Percentiles rank a stretch among this genome's conserved stretches.
These are phyloP conservation scores for Xenopus petersii DNA, from an alignment of 2,797 vertebrate species.

Conservation along the genomic window DNA sequence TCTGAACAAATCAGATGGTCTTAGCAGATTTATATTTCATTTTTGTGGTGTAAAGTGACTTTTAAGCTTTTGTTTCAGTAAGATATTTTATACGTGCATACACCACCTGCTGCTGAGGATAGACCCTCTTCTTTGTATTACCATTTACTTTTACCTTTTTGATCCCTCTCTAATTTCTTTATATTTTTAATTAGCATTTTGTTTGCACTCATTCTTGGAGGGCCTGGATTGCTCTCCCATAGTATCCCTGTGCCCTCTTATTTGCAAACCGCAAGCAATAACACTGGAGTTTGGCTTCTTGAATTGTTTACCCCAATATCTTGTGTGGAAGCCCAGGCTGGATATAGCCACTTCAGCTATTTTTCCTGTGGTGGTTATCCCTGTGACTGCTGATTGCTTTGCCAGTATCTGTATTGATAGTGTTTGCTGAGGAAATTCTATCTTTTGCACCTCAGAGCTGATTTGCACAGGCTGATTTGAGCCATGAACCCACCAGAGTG, in stretches of 20 bases:
- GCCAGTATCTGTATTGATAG: not conserved
- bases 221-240: not conserved
- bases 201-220: slow-evolving; percentile 5
- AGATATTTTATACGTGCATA: not conserved
- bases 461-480: too few relatives aligned
- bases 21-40: slow-evolving; percentile 23
- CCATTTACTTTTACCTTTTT: not conserved
- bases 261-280: slow-evolving; percentile 1
- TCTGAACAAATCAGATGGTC: slow-evolving; percentile 3
- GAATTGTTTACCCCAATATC: not conserved
- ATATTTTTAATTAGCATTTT: not conserved
- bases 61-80: slow-evolving; percentile 13
- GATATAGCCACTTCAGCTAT: not conserved
- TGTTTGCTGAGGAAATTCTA: not conserved
- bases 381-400: not conserved
- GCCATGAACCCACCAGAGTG: too few relatives aligned
- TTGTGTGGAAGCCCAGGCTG: not conserved
- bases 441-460: not conserved
- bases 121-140: not conserved
- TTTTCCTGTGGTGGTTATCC: not conserved
- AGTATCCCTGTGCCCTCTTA: not conserved
- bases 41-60: slow-evolving; percentile 11
- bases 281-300: not conserved
- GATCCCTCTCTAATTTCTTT: not conserved
- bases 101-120: not conserved